Evolutionary conservation across 2,113 vertebrate species (phyloP).

Genomic region (Cairina moschata): DNA sequence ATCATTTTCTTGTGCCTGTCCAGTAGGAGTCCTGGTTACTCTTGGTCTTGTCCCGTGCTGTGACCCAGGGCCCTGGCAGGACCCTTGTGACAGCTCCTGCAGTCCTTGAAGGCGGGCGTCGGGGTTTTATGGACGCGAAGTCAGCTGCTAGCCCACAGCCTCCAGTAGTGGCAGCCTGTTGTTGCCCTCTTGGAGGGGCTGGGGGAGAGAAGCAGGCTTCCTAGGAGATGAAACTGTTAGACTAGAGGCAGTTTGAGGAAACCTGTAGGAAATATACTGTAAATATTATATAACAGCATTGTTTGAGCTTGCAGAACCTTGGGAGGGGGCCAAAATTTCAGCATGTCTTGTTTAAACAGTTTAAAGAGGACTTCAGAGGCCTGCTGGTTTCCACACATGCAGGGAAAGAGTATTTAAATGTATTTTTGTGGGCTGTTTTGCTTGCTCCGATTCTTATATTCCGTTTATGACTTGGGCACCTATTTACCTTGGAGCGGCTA

Average conservation of each 20-base stretch:
- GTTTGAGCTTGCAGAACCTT: neutral
- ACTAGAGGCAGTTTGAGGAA: neutral
- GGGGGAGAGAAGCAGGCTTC: neutral
- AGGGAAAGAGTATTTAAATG: neutral
- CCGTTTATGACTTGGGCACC: neutral
- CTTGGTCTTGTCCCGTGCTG: neutral
- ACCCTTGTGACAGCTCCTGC: conserved; percentile 8
- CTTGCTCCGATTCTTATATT: neutral
- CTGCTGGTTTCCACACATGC: neutral
- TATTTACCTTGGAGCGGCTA: conserved; percentile 26
- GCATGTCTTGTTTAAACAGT: neutral
- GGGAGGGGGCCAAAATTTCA: neutral
- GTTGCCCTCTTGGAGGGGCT: neutral
- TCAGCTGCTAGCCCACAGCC: neutral
- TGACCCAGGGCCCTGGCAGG: neutral
- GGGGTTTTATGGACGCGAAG: neutral
- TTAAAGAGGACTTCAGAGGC: neutral
- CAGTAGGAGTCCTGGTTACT: neutral
- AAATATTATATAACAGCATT: neutral
- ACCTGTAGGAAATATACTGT: neutral
- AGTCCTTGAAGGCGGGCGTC: neutral
- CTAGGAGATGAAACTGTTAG: neutral
- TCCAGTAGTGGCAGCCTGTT: neutral
- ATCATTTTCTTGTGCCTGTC: neutral
- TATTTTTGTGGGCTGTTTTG: neutral